Base-by-base conservation (phyloP, 2,113 vertebrate species). In the Leptodactylus fuscus region DNA sequence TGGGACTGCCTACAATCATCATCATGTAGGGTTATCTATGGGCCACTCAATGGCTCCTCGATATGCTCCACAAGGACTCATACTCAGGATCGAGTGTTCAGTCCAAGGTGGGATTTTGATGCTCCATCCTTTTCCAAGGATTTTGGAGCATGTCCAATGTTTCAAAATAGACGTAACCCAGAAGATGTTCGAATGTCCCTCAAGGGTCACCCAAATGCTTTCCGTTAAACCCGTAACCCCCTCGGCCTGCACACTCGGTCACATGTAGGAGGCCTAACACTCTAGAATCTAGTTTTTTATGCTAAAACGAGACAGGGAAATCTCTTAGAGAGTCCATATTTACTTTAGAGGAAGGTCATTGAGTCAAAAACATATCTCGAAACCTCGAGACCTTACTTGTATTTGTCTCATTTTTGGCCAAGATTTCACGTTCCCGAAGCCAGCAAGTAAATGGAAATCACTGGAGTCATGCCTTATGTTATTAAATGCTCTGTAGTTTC, bases 401-500 rank as follows among this genome's bases (percentile, higher is more conserved):
- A 60, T 12, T 27, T 62, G 77, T 44, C 77, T 60, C 34, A 3
- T 20, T n/a, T 60, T 80, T 80, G 55, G 34, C 58, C 77, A 62
- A n/a, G 55, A 12, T 16, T 80, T 38, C 18, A 36, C 16, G n/a
- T 27, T 80, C n/a, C 13, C 11, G 12, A 49, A 44, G n/a, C 27
- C n/a, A 46, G 73, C 46, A 48, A 32, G 15, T 18, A 48, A 49
- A 29, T 36, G 65, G 15, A 36, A 71, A 53, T 29, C 48, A 70
- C 71, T 22, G 15, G 5, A 22, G 51, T n/a, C 74, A 46, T n/a
- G 36, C 48, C 62, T 44, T 60, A 58, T 46, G 18, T 32, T 75
- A 83, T 75, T 32, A 62, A 70, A 55, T 65, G 83, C 46, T 80
- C n/a, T 55, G 75, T 53, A 36, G 62, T 80, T 80, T 79, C 48